Evolutionary conservation across 1,140 invertebrate species (phyloP), one percentile per base, ranked within the genome.

Genomic region (Drosophila biarmipes): DNA sequence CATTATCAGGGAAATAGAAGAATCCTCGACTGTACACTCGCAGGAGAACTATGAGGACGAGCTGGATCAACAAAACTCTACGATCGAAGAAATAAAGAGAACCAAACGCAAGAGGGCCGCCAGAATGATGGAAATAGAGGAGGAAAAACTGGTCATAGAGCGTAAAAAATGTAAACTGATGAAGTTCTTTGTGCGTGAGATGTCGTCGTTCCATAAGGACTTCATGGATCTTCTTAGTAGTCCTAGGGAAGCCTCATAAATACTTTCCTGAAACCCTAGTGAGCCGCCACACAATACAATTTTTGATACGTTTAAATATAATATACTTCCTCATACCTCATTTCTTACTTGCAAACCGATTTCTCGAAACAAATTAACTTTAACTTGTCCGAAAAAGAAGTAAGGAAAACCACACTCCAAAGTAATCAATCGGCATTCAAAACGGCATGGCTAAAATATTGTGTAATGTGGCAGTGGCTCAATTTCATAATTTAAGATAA

Each of bases 91-190:
- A n/a, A n/a, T 11, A 0, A 17, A 49, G 19, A 37, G 34, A 10
- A 17, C 19, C 6, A 53, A 27, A 6, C 43, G 27, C 11, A 35
- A 48, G 34, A 56, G 31, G 46, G 1, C 31, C 5, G 31, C 37
- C 15, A 51, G 40, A 29, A 34, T 69, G 6, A n/a, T 64, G 27
- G 45, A 54, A 49, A 71, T 71, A n/a, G 43, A 64, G 27, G 67
- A 71, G 19, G 51, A 71, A 64, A 71, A 51, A 24, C 59, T 71
- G 24, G 45, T 45, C 11, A 42, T 71, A n/a, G 61, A 71, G 15
- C 40, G 5, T 37, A 87, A 43, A 66, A 81, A 27, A 21, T 71
- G 2, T 51, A 61, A 14, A 29, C 40, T 14, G 43, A 51, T 85
- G 58, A 61, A 77, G 24, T 54, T 10, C 12, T 38, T 82, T 21